Conservation (phyloP, 1,140 invertebrate genomes). For the Lordiphosa mommai region DNA sequence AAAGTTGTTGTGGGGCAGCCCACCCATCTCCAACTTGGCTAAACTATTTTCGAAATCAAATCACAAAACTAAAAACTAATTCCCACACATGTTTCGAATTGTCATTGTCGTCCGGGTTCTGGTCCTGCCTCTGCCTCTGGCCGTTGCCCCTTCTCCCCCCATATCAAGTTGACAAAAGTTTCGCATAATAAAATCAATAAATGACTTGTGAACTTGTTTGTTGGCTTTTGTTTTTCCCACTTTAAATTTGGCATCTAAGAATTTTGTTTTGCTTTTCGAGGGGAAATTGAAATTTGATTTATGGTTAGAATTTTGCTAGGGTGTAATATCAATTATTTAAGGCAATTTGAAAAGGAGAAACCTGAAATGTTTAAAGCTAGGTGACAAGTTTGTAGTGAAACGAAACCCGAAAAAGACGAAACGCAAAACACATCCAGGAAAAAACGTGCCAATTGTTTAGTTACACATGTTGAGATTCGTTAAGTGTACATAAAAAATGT, state of each 20-base stretch:
- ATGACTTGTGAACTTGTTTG: constrained; percentile 31
- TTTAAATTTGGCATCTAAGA: constrained; percentile 21
- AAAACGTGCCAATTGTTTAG: no score
- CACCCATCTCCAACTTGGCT: not conserved
- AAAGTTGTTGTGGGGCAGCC: no score
- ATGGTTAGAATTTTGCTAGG: not conserved
- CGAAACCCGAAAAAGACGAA: no score
- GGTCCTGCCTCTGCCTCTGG: not conserved
- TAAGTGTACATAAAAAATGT: no score
- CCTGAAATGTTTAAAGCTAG: no score
- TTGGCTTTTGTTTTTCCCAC: constrained; percentile 13
- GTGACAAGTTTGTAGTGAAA: no score
- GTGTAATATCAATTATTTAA: no score
- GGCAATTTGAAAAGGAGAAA: no score
- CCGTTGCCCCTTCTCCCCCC: not conserved
- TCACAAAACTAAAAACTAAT: constrained; percentile 43
- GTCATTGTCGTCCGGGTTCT: constrained; percentile 5
- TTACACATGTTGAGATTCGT: no score
- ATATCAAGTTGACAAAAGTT: constrained; percentile 43
- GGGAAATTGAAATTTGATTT: constrained; percentile 31
- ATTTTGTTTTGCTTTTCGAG: constrained; percentile 6
- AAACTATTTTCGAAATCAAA: constrained; percentile 61
- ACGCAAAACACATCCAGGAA: no score
- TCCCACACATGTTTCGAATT: constrained; percentile 36
- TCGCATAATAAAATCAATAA: constrained; percentile 61